Conservation (phyloP, 2,888 invertebrate species). For the Thumatha senex region DNA sequence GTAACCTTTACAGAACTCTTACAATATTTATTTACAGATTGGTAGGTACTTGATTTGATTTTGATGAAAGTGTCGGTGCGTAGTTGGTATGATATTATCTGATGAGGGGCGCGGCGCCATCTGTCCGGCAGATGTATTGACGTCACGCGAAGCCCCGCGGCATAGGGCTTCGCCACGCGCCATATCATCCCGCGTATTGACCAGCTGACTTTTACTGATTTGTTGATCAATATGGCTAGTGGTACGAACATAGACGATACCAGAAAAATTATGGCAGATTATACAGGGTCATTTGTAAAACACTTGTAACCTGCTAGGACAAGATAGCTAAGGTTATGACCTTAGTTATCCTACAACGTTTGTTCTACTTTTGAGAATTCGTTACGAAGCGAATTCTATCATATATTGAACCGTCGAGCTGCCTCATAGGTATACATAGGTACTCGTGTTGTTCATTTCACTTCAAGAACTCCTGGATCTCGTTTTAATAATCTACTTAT, state of each 20-base stretch:
- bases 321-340: too few species aligned
- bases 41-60: conserved; percentile 39
- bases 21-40: neutral
- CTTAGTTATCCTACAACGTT: too few species aligned
- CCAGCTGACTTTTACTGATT: conserved; percentile 77
- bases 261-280: too few species aligned
- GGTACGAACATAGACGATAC: neutral
- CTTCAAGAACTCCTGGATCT: too few species aligned
- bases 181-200: conserved; percentile 45
- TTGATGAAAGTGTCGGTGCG: conserved; percentile 43
- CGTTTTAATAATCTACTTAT: too few species aligned
- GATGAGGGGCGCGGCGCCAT: conserved; percentile 68
- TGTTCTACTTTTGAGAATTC: too few species aligned
- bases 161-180: conserved; percentile 63
- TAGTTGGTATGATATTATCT: conserved; percentile 76
- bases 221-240: conserved; percentile 36
- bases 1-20: conserved; percentile 1
- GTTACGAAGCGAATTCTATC: too few species aligned
- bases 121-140: conserved; percentile 80
- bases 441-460: too few species aligned
- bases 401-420: too few species aligned
- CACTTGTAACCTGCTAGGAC: neutral
- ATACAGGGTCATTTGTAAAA: neutral
- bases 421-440: too few species aligned
- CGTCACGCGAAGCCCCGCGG: conserved; percentile 73